Base-by-base conservation (phyloP, 2,113 vertebrate genomes). In the Neolamprologus caudopunctatus region DNA sequence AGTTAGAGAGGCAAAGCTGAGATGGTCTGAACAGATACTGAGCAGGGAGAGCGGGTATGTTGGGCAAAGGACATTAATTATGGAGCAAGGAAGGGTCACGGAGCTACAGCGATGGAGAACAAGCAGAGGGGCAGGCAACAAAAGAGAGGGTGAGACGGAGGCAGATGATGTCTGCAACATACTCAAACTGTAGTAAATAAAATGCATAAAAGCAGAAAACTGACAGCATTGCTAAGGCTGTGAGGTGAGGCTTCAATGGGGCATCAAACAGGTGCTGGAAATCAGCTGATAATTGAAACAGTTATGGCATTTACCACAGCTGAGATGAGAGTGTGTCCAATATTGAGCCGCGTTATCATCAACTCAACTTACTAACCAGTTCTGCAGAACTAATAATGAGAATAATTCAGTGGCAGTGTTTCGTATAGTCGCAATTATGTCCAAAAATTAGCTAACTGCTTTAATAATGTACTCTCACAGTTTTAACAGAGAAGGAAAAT, bases 271-370 rank as follows among this genome's bases (percentile, higher is more conserved):
- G 58, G 85, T 85, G 87, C 0, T 0, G 3, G 80, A 68, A 78
- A 89, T 90, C 85, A 78, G 80, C 33, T 45, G 71, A 57, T 89
- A 81, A 91, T 82, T 79, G 17, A 79, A 71, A 5, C 13, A 5
- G 37, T 16, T 88, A 51, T 53, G 16, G 54, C 78, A 37, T 31
- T 26, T 55, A 3, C 53, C 24, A 13, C 21, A 73, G 13, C 37
- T 73, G 17, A n/a, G 3, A 5, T 3, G 24, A 68, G 19, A 71
- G n/a, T 53, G 9, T 50, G 42, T 75, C 26, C 63, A 8, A 2
- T 35, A 8, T 7, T 54, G 24, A 63, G 28, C 12, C 8, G 0
- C 1, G 35, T n/a, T 33, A 17, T 54, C 51, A 14, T 54, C 7
- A 83, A 37, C 47, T 33, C 57, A 33, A 10, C 24, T 53, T 17